Evolutionary conservation across 1,140 invertebrate genomes (phyloP).

Genomic region (Bombus vancouverensis): DNA sequence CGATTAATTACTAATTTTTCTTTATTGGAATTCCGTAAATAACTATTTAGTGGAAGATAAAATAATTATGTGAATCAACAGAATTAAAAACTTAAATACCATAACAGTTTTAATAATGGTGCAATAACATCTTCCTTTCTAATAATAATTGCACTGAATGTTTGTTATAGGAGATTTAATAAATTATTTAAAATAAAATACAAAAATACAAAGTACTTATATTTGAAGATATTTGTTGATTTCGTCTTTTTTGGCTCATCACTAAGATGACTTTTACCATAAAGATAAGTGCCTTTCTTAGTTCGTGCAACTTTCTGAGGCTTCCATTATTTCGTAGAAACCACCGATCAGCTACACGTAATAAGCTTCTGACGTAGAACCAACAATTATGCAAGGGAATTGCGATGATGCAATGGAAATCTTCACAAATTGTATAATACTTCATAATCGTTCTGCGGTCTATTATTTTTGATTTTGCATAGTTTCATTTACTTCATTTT

Average conservation of each 20-base stretch:
- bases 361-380: slow-evolving; percentile 26
- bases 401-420: slow-evolving; percentile 50
- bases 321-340: slow-evolving; percentile 33
- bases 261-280: not conserved
- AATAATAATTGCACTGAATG: not conserved
- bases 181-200: not conserved
- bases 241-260: not conserved
- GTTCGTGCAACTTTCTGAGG: slow-evolving; percentile 32
- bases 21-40: not conserved
- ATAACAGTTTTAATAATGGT: not conserved
- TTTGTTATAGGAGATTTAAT: not conserved
- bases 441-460: not conserved
- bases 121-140: not conserved
- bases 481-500: not conserved
- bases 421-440: slow-evolving; percentile 42
- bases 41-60: not conserved
- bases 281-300: not conserved
- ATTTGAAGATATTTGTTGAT: not conserved
- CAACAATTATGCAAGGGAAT: slow-evolving; percentile 47
- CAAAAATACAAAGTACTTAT: not conserved
- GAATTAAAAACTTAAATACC: not conserved
- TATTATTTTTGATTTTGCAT: slow-evolving; percentile 17
- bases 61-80: not conserved
- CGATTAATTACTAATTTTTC: not conserved
- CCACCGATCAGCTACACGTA: slow-evolving; percentile 29